Conservation (phyloP, 2,888 invertebrate species). For the Cerastoderma edule region DNA sequence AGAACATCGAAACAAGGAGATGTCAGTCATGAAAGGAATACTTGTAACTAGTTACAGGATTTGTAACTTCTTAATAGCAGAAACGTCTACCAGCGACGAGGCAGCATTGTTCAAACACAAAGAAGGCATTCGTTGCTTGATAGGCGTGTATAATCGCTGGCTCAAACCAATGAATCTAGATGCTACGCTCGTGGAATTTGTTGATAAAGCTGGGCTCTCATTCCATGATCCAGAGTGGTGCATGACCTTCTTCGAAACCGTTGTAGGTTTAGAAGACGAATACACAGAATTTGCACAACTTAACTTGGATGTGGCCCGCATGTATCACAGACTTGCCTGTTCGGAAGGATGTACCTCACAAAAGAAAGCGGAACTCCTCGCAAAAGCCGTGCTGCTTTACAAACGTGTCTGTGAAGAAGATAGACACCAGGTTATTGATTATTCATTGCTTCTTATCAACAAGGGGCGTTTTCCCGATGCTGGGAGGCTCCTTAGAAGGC, state of each 20-base stretch:
- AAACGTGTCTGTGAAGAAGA: conserved; percentile 22
- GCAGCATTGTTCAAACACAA: conserved; percentile 22
- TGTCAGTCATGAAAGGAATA: conserved; percentile 25
- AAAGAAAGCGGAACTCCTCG: not conserved
- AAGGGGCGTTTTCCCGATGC: conserved; percentile 15
- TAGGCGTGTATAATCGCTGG: conserved; percentile 29
- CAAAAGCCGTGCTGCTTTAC: conserved; percentile 19
- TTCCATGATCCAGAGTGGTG: conserved; percentile 18
- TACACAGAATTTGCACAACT: conserved; percentile 25
- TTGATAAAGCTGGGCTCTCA: conserved; percentile 23
- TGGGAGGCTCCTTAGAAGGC: not conserved
- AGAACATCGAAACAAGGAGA: conserved; percentile 29
- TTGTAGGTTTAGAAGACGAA: conserved; percentile 23
- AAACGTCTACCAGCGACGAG: conserved; percentile 16
- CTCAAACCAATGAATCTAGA: conserved; percentile 23
- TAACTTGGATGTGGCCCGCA: conserved; percentile 23
- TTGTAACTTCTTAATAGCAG: conserved; percentile 30
- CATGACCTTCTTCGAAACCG: conserved; percentile 24
- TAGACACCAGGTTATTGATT: conserved; percentile 26
- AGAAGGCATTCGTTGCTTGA: conserved; percentile 29
- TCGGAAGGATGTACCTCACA: not conserved
- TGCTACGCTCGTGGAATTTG: conserved; percentile 32
- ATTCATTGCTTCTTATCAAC: conserved; percentile 28
- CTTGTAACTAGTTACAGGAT: conserved; percentile 31
- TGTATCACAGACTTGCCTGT: conserved; percentile 28